Evolutionary conservation across 2,113 vertebrate species (phyloP).

Genomic region (Psophia crepitans): DNA sequence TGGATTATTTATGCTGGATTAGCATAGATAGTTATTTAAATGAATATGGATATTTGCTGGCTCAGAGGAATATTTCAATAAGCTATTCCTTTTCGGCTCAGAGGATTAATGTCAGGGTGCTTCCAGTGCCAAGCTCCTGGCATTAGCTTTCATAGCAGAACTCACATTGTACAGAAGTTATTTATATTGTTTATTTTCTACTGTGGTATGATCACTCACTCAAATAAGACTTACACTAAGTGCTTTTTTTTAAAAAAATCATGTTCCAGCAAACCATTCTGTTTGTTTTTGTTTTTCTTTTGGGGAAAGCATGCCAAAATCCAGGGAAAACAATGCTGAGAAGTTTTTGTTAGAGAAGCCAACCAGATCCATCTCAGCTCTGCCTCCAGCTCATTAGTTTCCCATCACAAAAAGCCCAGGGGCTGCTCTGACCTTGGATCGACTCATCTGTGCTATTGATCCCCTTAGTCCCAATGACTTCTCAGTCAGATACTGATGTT

Average conservation of each 20-base stretch:
- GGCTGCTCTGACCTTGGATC: not conserved
- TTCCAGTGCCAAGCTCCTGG: not conserved
- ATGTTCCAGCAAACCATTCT: not conserved
- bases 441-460: not conserved
- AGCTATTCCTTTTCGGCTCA: not conserved
- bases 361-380: not conserved
- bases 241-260: not conserved
- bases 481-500: not conserved
- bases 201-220: not conserved
- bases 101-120: not conserved
- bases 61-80: not conserved
- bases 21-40: not conserved
- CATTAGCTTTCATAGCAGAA: not conserved
- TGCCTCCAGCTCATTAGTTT: not conserved
- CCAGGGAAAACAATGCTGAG: not conserved
- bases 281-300: slow-evolving; percentile 34
- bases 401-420: not conserved
- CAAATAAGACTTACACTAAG: not conserved
- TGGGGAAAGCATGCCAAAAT: slow-evolving; percentile 2
- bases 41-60: not conserved
- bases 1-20: not conserved
- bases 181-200: slow-evolving; percentile 39
- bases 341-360: not conserved
- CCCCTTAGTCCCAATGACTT: not conserved
- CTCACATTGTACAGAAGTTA: not conserved